Evolutionary conservation across 2,888 invertebrate species (phyloP).

Genomic region (Elmis aenea): DNA sequence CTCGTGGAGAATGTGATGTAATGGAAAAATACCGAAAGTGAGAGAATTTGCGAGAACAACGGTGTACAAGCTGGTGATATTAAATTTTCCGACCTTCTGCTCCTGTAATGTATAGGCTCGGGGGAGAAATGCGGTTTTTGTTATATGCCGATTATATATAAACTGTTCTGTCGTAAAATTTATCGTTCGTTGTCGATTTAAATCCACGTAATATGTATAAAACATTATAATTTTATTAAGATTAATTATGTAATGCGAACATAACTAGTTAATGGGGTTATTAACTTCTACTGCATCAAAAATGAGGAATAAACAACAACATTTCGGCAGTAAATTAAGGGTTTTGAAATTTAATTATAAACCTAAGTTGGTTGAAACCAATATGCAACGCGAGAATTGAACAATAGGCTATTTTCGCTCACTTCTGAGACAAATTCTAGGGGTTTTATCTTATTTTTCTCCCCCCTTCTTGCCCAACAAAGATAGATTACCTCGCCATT

Average conservation of each 20-base stretch:
- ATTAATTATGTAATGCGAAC: too few relatives aligned
- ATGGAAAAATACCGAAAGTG: constrained; percentile 48
- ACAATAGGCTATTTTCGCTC: constrained; percentile 39
- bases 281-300: too few relatives aligned
- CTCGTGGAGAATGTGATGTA: constrained; percentile 42
- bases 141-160: constrained; percentile 41
- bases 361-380: neutral
- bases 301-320: too few relatives aligned
- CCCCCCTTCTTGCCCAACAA: constrained; percentile 58
- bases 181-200: constrained; percentile 14
- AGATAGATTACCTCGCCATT: constrained; percentile 89
- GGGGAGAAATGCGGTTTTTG: constrained; percentile 42
- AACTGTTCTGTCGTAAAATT: constrained; percentile 19
- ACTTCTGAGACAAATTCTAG: constrained; percentile 47
- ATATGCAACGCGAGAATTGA: constrained; percentile 9
- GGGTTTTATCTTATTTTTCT: constrained; percentile 50
- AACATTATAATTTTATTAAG: too few relatives aligned
- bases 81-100: constrained; percentile 49
- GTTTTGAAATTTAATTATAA: neutral
- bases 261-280: too few relatives aligned
- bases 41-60: constrained; percentile 42
- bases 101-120: constrained; percentile 44
- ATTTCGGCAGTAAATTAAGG: too few relatives aligned
- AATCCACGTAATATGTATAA: constrained; percentile 14
- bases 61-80: constrained; percentile 45